phyloP scores from a whole-genome alignment of 2,888 invertebrate genomes.

The Ypsolopha scabrella region DNA sequence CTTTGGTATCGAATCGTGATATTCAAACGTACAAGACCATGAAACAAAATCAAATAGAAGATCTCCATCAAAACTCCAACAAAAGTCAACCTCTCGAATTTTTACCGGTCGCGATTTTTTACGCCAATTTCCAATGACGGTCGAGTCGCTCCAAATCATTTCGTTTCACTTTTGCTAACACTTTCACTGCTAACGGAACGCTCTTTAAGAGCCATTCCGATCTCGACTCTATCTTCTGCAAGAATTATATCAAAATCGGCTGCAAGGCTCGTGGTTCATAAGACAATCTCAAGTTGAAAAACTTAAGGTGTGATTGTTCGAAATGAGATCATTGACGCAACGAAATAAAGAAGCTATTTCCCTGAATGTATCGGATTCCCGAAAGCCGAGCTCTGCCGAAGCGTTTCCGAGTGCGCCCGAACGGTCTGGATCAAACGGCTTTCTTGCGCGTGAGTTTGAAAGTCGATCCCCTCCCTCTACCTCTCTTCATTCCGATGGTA shows the following conservation, averaged over 20 bases:
- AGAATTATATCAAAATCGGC: no score
- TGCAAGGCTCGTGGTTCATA: no score
- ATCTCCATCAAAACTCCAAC: conserved; percentile 2
- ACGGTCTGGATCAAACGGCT: conserved; percentile 22
- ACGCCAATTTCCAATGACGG: conserved; percentile 40
- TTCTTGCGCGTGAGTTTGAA: conserved; percentile 51
- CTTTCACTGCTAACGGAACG: conserved; percentile 64
- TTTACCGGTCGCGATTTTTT: conserved; percentile 41
- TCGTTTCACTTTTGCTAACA: conserved; percentile 64
- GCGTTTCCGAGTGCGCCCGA: conserved; percentile 17
- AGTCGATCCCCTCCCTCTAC: conserved; percentile 28
- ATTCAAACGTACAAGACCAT: background rate
- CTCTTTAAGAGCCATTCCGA: background rate
- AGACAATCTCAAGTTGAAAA: background rate
- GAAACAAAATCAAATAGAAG: background rate
- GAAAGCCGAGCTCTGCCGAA: conserved; percentile 29
- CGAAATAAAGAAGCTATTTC: conserved; percentile 16
- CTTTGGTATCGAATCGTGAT: no score
- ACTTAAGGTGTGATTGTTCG: background rate
- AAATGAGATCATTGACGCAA: conserved; percentile 17
- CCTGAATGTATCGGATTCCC: conserved; percentile 5
- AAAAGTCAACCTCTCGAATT: conserved; percentile 37
- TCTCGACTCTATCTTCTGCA: no score
- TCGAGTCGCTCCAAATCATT: conserved; percentile 46
- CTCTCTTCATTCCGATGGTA: conserved; percentile 8